Percentiles rank a stretch among this genome's conserved stretches.
phyloP scores from a whole-genome alignment of 2,888 invertebrate species.

The Andricus curvator region DNA sequence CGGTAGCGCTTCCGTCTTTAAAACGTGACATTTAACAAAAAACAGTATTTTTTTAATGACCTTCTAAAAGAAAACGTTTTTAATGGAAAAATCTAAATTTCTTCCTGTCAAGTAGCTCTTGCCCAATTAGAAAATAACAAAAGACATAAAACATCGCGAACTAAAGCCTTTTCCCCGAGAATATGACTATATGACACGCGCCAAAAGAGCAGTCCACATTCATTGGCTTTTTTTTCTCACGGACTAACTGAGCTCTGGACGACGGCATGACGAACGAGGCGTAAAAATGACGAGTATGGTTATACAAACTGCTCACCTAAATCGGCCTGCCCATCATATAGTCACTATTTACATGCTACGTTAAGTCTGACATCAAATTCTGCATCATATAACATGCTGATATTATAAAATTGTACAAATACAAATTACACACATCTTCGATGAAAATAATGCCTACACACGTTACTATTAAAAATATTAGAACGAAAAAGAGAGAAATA shows the following conservation, averaged over 20 bases:
- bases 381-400: neutral
- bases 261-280: conserved; percentile 66
- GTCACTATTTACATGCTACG: conserved; percentile 36
- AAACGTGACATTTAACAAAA: too few relatives aligned
- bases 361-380: conserved; percentile 28
- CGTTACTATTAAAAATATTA: neutral
- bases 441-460: neutral
- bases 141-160: neutral
- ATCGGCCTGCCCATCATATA: conserved; percentile 2
- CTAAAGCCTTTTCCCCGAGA: neutral
- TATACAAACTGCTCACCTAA: conserved; percentile 67
- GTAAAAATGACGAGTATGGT: conserved; percentile 70
- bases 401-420: conserved; percentile 7
- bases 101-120: neutral
- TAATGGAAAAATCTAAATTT: neutral
- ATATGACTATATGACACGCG: conserved; percentile 20
- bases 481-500: neutral
- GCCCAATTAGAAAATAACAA: neutral
- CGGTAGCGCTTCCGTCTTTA: too few relatives aligned
- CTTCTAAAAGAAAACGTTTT: too few relatives aligned
- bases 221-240: conserved; percentile 51
- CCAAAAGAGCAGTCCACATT: conserved; percentile 15
- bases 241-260: conserved; percentile 40
- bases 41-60: too few relatives aligned
- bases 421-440: conserved; percentile 15